phyloP scores from a whole-genome alignment of 2,797 vertebrate genomes.

The Ptychadena robeensis region DNA sequence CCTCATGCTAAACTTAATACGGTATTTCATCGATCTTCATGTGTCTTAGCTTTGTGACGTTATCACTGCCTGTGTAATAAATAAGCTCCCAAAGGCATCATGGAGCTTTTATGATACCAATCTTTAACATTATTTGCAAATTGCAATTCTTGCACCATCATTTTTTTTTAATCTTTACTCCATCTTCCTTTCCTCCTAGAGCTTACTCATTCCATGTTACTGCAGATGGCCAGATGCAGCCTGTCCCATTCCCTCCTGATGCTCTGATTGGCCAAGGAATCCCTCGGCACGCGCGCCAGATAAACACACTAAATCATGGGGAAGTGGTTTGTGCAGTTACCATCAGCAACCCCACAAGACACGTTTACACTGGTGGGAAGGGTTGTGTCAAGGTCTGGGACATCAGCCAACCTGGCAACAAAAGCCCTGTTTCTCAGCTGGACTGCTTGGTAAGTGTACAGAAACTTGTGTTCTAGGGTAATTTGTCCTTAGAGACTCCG shows the following conservation, averaged over 20 bases:
- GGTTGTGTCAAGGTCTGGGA: slow-evolving; percentile 86
- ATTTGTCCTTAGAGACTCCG: slow-evolving; percentile 64
- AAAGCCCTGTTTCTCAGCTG: slow-evolving; percentile 84
- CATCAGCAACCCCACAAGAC: slow-evolving; percentile 84
- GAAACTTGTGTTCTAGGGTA: slow-evolving; percentile 51
- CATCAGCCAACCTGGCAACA: slow-evolving; percentile 84
- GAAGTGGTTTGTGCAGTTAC: slow-evolving; percentile 83
- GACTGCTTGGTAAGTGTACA: slow-evolving; percentile 82
- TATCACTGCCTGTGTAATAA: background rate
- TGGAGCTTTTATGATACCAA: background rate
- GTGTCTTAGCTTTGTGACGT: background rate
- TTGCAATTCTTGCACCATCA: too few relatives aligned
- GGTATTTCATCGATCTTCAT: slow-evolving; percentile 6
- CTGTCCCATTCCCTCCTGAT: slow-evolving; percentile 81
- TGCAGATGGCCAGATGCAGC: slow-evolving; percentile 85
- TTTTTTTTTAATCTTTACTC: too few relatives aligned
- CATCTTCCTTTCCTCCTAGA: slow-evolving; percentile 61
- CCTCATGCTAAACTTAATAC: slow-evolving; percentile 16
- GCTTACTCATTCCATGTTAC: slow-evolving; percentile 85
- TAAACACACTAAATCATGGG: slow-evolving; percentile 81
- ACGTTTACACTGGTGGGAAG: slow-evolving; percentile 84
- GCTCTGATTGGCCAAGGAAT: slow-evolving; percentile 82
- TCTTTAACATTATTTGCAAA: background rate
- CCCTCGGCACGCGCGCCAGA: slow-evolving; percentile 81
- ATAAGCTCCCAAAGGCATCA: background rate